Base-by-base conservation (phyloP, 2,888 invertebrate genomes). In the Caprella mutica region DNA sequence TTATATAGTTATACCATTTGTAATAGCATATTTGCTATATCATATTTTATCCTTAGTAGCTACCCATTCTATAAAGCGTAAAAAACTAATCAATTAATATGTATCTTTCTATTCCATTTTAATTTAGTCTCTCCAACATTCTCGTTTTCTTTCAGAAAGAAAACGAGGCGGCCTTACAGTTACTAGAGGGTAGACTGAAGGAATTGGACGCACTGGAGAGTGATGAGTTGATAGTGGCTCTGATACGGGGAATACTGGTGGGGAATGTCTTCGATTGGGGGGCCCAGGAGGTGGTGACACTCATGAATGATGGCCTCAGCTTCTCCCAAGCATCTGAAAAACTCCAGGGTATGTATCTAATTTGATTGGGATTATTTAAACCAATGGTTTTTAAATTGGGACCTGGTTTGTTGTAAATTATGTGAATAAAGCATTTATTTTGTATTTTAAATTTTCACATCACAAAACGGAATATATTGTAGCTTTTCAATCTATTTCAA, bases 241-340 rank as follows among this genome's bases (percentile, higher is more conserved):
- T 82, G 19, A 75, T 78, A 24, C 70, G 78, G 71, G 79, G 80
- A n/a, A 70, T 82, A 39, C 71, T 83, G 38, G 77, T 79, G 70
- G 91, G 94, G 23, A 97, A 97, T 73, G 90, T 96, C 76, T 96
- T 96, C 76, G 96, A 97, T 73, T 94, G 93, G 91, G 96, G 96
- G 53, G 93, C 96, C 2, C 84, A 86, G 72, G 91, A 90, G 70
- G 86, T 92, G 3, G 83, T 86, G 19, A 80, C 81, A 67, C 82
- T 94, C 65, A 78, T 96, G 76, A 86, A 91, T 72, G 77, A 78
- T 26, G 77, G 57, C 66, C 87, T 93, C 75, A 86, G 86, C 50
- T 82, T 96, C 65, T 76, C 81, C 67, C 84, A 90, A 70, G 94
- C 94, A 3, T 76, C 85, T 69, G 76, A 79, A 14, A 85, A 83